Conservation (phyloP, 2,113 vertebrate species). For the Stegostoma tigrinum region DNA sequence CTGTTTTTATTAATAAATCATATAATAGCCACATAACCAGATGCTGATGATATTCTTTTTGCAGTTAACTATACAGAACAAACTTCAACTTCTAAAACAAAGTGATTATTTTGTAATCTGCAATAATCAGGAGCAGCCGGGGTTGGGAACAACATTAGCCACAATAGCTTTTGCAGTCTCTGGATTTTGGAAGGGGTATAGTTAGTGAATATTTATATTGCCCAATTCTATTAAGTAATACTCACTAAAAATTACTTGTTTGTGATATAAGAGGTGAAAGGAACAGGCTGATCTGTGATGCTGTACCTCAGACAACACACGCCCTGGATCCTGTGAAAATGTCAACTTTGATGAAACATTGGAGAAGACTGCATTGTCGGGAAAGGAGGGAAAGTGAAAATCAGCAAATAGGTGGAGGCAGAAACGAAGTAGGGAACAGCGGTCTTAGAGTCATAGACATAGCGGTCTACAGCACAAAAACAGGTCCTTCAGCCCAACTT, state of each 20-base stretch:
- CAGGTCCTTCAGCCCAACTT: too few relatives aligned
- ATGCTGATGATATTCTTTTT: background rate
- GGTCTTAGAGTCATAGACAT: too few relatives aligned
- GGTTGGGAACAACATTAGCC: background rate
- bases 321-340: background rate
- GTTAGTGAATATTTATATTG: background rate
- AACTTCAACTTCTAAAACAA: background rate
- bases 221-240: background rate
- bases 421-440: background rate
- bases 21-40: background rate
- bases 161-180: background rate
- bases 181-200: background rate
- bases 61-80: background rate
- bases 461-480: too few relatives aligned
- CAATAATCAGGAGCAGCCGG: background rate
- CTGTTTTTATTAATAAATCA: background rate
- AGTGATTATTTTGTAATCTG: background rate
- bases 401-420: background rate
- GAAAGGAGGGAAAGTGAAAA: background rate
- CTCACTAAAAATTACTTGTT: background rate
- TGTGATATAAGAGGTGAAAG: background rate
- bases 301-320: background rate
- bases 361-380: background rate
- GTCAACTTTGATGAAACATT: background rate
- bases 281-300: background rate